Base-by-base conservation (phyloP, 2,888 invertebrate genomes). In the Polydrusus tereticollis region DNA sequence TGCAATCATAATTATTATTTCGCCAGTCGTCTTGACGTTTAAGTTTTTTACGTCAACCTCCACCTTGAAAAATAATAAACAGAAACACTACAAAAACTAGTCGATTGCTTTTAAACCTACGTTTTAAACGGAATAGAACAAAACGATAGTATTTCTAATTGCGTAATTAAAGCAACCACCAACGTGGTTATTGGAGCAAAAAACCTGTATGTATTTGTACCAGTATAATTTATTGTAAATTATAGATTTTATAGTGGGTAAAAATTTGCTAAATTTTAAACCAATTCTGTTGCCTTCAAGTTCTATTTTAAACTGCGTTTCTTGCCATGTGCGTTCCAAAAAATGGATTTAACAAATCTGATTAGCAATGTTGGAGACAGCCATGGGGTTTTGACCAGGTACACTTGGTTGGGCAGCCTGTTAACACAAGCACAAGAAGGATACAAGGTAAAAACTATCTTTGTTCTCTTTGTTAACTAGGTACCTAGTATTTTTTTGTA, bases 271-370 rank as follows among this genome's bases (percentile, higher is more conserved):
- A 45, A 45, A 45, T 1, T 20, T 7, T 45, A 12, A 21, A 20
- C 5, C 21, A 21, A n/a, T 47, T 23, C 47, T 47, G 3, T 23
- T 6, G 47, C 4, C 8, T 21, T n/a, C n/a, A 43, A 20, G 5
- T 47, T 20, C 2, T 41, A 20, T 45, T 45, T 20, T 45, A n/a
- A 12, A 36, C 7, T 8, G 45, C 18, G 12, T 20, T 20, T 18
- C 10, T 55, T 55, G 52, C 29, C 29, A 55, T 55, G 52, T 55
- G 52, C 52, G 16, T 29, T n/a, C 8, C 29, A 55, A 10, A 83
- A 77, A 78, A 86, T 86, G 86, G 85, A 86, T 81, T 81, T 85
- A 55, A 78, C 82, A 71, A 83, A 83, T 79, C 79, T 85, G 73
- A 77, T 86, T 77, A 81, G 81, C 74, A 82, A 83, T 77, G 79